Evolutionary conservation across 1,140 invertebrate genomes (phyloP).

Genomic region (Drosophila lacteicornis): DNA sequence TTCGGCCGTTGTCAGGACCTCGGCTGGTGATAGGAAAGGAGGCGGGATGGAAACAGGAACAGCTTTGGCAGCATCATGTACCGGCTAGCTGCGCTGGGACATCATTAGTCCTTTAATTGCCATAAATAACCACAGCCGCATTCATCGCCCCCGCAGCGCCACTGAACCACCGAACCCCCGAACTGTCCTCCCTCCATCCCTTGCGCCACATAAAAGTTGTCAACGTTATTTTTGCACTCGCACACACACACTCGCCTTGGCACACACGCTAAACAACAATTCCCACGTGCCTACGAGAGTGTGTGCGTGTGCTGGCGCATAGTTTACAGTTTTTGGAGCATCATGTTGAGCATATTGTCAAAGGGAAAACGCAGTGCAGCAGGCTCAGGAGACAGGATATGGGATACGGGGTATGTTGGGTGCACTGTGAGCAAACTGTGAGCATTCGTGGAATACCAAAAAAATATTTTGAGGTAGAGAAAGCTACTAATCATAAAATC

Average conservation of each 20-base stretch:
- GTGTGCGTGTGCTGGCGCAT: conserved; percentile 26
- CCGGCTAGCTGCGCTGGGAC: conserved; percentile 68
- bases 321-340: conserved; percentile 67
- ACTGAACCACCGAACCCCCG: background rate
- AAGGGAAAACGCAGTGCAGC: conserved; percentile 55
- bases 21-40: background rate
- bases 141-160: conserved; percentile 43
- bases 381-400: conserved; percentile 38
- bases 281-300: conserved; percentile 67
- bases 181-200: background rate
- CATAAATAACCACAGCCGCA: conserved; percentile 78
- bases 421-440: background rate
- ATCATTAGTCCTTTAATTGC: conserved; percentile 84
- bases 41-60: conserved; percentile 17
- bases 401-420: conserved; percentile 43
- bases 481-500: too few species aligned
- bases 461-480: too few species aligned
- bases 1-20: conserved; percentile 22
- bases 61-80: conserved; percentile 57
- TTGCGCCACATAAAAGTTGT: conserved; percentile 66
- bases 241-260: conserved; percentile 12
- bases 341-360: conserved; percentile 76
- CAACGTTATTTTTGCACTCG: conserved; percentile 76
- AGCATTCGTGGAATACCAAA: too few species aligned
- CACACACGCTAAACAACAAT: conserved; percentile 45